Evolutionary conservation across 2,888 invertebrate species (phyloP), one percentile per base, ranked within the genome.

Genomic region (Mystacides longicornis): DNA sequence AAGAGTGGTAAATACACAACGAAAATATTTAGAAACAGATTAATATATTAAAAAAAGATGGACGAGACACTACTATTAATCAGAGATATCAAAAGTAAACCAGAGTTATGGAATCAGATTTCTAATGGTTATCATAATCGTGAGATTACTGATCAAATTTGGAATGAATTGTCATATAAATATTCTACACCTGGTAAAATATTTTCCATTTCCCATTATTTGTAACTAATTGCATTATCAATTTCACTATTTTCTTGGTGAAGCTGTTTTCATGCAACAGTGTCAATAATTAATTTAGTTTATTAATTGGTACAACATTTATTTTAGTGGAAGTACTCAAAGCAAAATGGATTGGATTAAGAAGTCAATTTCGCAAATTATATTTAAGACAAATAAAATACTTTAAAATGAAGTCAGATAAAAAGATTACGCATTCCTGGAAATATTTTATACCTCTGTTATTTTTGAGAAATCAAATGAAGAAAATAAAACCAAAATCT

Each of bases 51-150:
- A n/a, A n/a, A n/a, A n/a, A n/a, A n/a, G n/a, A n/a, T 23, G 33
- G 33, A 46, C 19, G 19, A 37, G 16, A 37, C 14, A n/a, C 4
- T 37, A 37, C 3, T 37, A 3, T 16, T 45, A 19, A 45, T 45
- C 4, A 45, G 7, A 5, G 45, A 45, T 20, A 45, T 45, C 11
- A 19, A 45, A 45, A 16, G 20, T n/a, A 57, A 46, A 49, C 49
- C 49, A 9, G 37, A 48, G n/a, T 48, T 57, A 20, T 57, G 57
- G 57, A 42, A 57, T 23, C 54, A 45, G 33, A 27, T 47, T n/a
- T 31, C 52, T 21, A 23, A 20, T 18, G 18, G 23, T 23, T 48
- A 48, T 23, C 49, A 50, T 42, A 49, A 21, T 33, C 52, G n/a
- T 19, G 49, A 51, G 31, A 23, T 31, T 23, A 5, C 18, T 19